Evolutionary conservation across 2,888 invertebrate species (phyloP), one percentile per base, ranked within the genome.

Genomic region (Chloromyia formosa): DNA sequence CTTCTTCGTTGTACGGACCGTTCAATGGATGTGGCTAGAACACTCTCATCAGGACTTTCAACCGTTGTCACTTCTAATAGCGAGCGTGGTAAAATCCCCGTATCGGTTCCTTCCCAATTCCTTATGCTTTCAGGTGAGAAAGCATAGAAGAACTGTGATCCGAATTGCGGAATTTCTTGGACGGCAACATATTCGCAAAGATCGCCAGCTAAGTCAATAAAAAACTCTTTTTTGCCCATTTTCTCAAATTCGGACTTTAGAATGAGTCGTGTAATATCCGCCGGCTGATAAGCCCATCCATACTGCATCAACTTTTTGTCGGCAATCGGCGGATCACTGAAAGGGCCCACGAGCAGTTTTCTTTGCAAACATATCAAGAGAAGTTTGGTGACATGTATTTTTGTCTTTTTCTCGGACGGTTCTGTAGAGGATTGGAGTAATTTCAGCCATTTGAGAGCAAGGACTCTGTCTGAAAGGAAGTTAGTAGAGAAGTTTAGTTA

Each of bases 121-220:
- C 82, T 79, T 14, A 88, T 76, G 0, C 87, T 86, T 75, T 87
- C 84, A 18, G 80, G 83, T 9, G 87, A 87, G 61, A 86, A 80
- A 0, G 87, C 88, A 78, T 86, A 87, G 78, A 85, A 88, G n/a
- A 84, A 86, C 74, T 88, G 87, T 14, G 86, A 82, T 1, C 87
- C 87, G 79, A 86, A 87, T 75, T 84, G 82, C 42, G 86, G 86
- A 74, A 87, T 87, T 77, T 86, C 84, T 78, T 87, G 87, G 20
- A 85, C 83, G 0, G 86, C 86, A 0, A 84, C 85, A 80, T 86
- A 87, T 78, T 87, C 85, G 58, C 83, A 80, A 14, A 86, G 79
- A 79, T 87, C 85, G 1, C 86, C 81, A 0, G 86, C 85, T 79
- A 81, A 81, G 64, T 86, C 85, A 0, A 82, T 81, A 7, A 79